A percentile compares a stretch with the other conserved stretches of the same genome.
These are phyloP conservation scores for Borostomias antarcticus DNA, from an alignment of 2,797 vertebrate species.

Conservation along the genomic window DNA sequence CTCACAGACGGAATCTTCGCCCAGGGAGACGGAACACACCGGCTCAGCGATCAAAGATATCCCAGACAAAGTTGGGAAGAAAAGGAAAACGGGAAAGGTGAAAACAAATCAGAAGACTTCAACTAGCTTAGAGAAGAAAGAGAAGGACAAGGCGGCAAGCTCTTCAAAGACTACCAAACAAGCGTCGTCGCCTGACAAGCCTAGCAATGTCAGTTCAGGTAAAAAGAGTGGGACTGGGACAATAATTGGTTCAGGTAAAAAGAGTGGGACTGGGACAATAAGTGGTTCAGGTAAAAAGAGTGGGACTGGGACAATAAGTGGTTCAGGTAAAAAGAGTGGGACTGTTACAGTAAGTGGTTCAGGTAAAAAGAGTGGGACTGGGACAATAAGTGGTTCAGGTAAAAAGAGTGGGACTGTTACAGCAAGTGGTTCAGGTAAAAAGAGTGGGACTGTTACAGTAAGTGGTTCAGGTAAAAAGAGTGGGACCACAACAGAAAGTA, in stretches of 20 bases:
- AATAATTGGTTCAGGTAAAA: no score
- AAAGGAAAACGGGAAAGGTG: conserved; percentile 44
- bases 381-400: conserved; percentile 40
- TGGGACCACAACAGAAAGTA: conserved; percentile 56
- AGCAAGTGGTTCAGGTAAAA: conserved; percentile 53
- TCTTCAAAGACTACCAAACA: conserved; percentile 44
- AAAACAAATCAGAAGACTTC: conserved; percentile 44
- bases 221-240: conserved; percentile 59
- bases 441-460: conserved; percentile 54
- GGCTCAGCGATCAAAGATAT: conserved; percentile 21
- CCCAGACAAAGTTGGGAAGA: conserved; percentile 28
- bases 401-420: conserved; percentile 59
- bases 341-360: conserved; percentile 49
- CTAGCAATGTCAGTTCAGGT: conserved; percentile 36
- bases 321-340: conserved; percentile 51
- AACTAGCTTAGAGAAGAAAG: conserved; percentile 50
- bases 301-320: conserved; percentile 50
- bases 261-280: conserved; percentile 49
- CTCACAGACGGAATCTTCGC: conserved; percentile 21
- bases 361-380: conserved; percentile 57
- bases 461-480: conserved; percentile 56
- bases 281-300: conserved; percentile 56
- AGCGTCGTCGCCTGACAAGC: conserved; percentile 50
- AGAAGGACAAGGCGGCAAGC: conserved; percentile 33
- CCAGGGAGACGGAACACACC: conserved; percentile 16